These are phyloP conservation scores for Dipodomys ordii DNA, from an alignment of 2,113 vertebrate genomes.

Conservation along the genomic window DNA sequence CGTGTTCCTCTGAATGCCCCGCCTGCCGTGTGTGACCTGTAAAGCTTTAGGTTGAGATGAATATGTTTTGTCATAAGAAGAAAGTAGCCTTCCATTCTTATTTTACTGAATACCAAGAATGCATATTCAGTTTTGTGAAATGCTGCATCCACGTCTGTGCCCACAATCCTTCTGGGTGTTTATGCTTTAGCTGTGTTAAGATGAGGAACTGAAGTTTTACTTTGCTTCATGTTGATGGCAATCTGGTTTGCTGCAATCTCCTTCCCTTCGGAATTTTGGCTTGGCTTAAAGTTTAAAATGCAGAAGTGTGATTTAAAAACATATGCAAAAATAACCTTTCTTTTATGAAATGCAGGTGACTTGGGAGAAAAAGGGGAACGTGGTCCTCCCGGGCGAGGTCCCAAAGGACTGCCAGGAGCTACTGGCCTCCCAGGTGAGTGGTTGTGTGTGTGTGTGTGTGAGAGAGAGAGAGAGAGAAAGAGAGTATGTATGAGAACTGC, in stretches of 20 bases:
- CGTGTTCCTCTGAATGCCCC: no score
- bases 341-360: slow-evolving; percentile 90
- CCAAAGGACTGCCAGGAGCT: slow-evolving; percentile 94
- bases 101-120: background rate
- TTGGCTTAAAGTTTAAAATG: slow-evolving; percentile 51
- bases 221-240: background rate
- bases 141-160: background rate
- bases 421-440: slow-evolving; percentile 94
- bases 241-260: background rate
- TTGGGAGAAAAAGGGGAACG: slow-evolving; percentile 95
- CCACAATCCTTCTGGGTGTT: background rate
- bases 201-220: background rate
- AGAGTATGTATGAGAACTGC: no score
- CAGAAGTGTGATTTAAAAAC: background rate
- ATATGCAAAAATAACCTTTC: slow-evolving; percentile 52
- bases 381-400: slow-evolving; percentile 93
- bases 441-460: no score
- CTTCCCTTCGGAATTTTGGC: slow-evolving; percentile 2
- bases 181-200: background rate
- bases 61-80: background rate
- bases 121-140: background rate
- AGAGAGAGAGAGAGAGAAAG: no score
- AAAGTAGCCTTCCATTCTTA: background rate
- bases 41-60: background rate
- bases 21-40: background rate